phyloP scores from a whole-genome alignment of 2,113 vertebrate genomes.

The Macaca mulatta region DNA sequence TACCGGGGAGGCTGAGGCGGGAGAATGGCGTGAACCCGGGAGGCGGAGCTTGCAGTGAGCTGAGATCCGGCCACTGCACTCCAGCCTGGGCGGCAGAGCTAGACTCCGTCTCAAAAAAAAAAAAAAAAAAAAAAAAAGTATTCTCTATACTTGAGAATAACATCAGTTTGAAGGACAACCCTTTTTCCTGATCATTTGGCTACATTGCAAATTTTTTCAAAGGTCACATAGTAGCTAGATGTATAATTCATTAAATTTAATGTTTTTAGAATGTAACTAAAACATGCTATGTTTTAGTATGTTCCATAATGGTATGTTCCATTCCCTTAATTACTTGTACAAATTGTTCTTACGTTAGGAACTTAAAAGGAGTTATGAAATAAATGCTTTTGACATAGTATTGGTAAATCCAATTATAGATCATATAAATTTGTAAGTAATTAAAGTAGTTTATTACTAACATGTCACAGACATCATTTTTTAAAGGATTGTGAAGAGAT shows the following conservation, averaged over 20 bases:
- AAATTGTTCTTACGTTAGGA: constrained; percentile 7
- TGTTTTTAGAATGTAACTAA: constrained; percentile 39
- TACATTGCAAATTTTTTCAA: background rate
- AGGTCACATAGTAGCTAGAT: background rate
- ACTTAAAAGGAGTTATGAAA: constrained; percentile 26
- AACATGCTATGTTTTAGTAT: background rate
- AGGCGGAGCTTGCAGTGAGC: no score
- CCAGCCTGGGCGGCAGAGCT: no score
- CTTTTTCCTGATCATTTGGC: background rate
- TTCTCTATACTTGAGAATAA: background rate
- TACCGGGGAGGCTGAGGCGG: no score
- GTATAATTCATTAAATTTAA: constrained; percentile 34
- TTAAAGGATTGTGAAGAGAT: constrained; percentile 77
- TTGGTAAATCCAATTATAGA: background rate
- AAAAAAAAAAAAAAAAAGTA: background rate
- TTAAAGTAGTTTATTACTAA: constrained; percentile 67
- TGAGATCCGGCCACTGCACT: no score
- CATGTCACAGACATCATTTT: constrained; percentile 41
- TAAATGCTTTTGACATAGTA: constrained; percentile 36
- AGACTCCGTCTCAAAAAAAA: no score
- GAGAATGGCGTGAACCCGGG: no score
- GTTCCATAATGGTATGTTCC: background rate
- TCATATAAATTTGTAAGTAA: constrained; percentile 33
- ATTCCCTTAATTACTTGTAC: constrained; percentile 57
- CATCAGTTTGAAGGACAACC: background rate